phyloP scores from a whole-genome alignment of 1,140 invertebrate species.

The Dinothrombium tinctorium region DNA sequence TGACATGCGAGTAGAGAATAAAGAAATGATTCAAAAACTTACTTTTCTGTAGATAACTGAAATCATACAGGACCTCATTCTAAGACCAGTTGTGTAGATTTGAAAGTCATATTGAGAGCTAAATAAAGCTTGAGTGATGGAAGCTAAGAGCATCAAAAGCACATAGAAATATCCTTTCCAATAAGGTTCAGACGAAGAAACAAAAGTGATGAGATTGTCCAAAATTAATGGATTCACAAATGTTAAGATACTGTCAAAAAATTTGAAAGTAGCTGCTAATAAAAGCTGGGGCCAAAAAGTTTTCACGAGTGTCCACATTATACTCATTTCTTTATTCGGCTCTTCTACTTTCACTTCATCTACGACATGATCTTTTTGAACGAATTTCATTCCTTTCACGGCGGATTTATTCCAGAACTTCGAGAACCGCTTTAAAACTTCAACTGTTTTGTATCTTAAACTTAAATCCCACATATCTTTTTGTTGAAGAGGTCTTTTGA shows the following conservation, averaged over 20 bases:
- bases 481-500: conserved; percentile 6
- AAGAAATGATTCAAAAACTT: not conserved
- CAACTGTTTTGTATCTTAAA: conserved; percentile 39
- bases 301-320: conserved; percentile 24
- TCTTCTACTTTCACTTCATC: not conserved
- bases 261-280: conserved; percentile 47
- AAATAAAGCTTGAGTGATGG: conserved; percentile 4
- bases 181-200: conserved; percentile 15
- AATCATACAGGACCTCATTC: conserved; percentile 8
- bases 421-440: not conserved
- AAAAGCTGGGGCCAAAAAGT: conserved; percentile 47
- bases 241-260: conserved; percentile 55
- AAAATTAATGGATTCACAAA: conserved; percentile 54
- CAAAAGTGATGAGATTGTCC: conserved; percentile 11
- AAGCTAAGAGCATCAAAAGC: conserved; percentile 5
- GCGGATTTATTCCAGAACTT: not conserved
- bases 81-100: conserved; percentile 3
- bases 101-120: conserved; percentile 8
- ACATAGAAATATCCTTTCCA: conserved; percentile 10
- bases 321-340: not conserved
- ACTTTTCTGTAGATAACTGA: conserved; percentile 11
- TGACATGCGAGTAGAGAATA: not conserved
- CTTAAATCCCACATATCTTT: conserved; percentile 8
- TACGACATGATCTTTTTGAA: not conserved
- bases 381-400: not conserved